These are phyloP conservation scores for Pelodytes ibericus DNA, from an alignment of 2,797 vertebrate species.

Conservation along the genomic window DNA sequence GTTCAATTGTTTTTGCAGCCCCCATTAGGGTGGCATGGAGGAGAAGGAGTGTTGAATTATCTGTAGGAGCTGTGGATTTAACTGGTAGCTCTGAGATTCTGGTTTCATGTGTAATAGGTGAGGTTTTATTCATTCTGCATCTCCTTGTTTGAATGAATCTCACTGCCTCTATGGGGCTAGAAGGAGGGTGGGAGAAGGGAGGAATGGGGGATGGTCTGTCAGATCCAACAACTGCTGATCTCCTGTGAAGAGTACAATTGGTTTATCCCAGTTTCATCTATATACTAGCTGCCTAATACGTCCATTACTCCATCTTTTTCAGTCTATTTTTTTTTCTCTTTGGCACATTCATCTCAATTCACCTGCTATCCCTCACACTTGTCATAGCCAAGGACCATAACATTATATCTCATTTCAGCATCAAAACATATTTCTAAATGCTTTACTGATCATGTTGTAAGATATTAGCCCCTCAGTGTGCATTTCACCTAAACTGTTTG, in stretches of 20 bases:
- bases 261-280: conserved; percentile 23
- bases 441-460: no score
- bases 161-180: not conserved
- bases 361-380: no score
- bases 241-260: conserved; percentile 19
- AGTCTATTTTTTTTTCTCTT: no score
- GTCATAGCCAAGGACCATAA: no score
- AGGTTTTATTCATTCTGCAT: conserved; percentile 16
- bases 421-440: no score
- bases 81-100: not conserved
- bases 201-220: conserved; percentile 41
- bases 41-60: not conserved
- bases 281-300: not conserved
- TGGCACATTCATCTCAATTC: no score
- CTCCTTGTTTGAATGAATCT: conserved; percentile 41
- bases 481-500: no score
- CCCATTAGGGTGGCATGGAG: not conserved
- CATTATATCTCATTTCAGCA: no score
- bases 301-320: no score
- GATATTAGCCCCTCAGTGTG: no score
- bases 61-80: not conserved
- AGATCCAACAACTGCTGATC: conserved; percentile 40
- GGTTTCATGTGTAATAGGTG: not conserved
- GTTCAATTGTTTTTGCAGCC: not conserved
- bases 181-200: conserved; percentile 5